phyloP scores from a whole-genome alignment of 2,113 vertebrate species.

The Rhagologus leucostigma region DNA sequence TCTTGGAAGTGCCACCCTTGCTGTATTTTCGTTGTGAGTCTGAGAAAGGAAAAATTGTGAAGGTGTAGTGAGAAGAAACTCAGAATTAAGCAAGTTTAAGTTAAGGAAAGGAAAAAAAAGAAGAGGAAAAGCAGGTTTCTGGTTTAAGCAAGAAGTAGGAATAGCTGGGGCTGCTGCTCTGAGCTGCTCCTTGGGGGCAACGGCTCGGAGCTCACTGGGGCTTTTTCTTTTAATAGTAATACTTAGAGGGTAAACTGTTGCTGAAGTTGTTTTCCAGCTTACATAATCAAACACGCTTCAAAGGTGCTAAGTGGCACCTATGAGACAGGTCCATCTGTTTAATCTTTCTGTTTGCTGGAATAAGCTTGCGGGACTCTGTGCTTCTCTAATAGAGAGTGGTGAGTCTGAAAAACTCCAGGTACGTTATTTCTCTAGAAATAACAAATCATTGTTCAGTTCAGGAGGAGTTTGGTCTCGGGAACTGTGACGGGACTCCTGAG shows the following conservation, averaged over 20 bases:
- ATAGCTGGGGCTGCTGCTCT: neutral
- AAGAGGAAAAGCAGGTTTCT: neutral
- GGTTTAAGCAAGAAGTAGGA: neutral
- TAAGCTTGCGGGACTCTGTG: neutral
- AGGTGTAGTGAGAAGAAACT: neutral
- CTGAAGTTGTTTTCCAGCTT: neutral
- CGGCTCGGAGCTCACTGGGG: neutral
- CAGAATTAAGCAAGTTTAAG: neutral
- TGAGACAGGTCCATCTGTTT: neutral
- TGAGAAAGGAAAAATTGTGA: neutral
- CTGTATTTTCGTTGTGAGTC: neutral
- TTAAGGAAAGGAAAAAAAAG: neutral
- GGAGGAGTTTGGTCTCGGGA: neutral
- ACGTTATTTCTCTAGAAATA: neutral
- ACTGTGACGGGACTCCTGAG: neutral
- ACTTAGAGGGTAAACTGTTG: neutral
- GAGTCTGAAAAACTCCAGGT: neutral
- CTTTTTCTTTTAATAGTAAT: neutral
- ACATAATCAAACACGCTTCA: neutral
- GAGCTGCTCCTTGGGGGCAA: neutral
- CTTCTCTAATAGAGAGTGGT: neutral
- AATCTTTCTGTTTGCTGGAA: neutral
- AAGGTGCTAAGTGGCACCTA: neutral
- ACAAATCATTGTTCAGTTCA: neutral
- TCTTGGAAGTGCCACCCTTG: neutral